Base-by-base conservation (phyloP, 2,888 invertebrate species). In the Myathropa florea region DNA sequence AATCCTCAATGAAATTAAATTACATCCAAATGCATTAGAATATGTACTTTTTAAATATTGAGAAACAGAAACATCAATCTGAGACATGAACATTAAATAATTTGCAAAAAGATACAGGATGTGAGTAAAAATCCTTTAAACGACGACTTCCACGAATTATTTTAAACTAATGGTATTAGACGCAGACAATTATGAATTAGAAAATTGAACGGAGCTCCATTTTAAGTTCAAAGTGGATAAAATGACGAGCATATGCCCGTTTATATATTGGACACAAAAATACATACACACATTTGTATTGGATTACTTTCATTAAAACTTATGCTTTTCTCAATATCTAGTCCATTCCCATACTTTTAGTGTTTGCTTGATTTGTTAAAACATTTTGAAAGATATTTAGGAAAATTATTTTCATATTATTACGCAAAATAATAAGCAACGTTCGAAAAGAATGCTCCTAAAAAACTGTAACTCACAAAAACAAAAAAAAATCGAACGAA, bases 41-140 rank as follows among this genome's bases (percentile, higher is more conserved):
- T 68, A 55, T 61, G n/a, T n/a, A 28, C 21, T 71, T 23, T 67
- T 71, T 53, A 78, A 53, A 24, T 26, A 77, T 77, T 18, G 7
- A 4, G 46, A 46, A 46, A 18, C 46, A 46, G 46, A 18, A 46
- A 7, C 46, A 18, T 7, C 18, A 46, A 18, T 46, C 46, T 18
- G 18, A 46, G 46, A 46, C 46, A 18, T 46, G 18, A 46, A 18
- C 7, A 7, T 46, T 18, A 18, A 7, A 18, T 18, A 46, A 18
- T 46, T n/a, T 46, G 46, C 46, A 1, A 18, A 46, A 46, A 46
- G n/a, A 46, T 46, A n/a, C n/a, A 39, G 18, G 18, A 7, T 46
- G 46, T 39, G n/a, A 46, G 18, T 46, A 46, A 46, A 18, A 7
- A 7, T 0, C 46, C 46, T n/a, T n/a, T 33, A 4, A 46, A 18